A percentile compares a stretch with the other conserved stretches of the same genome.
These are phyloP conservation scores for Brachyopa scutellaris DNA, from an alignment of 2,888 invertebrate species.

Conservation along the genomic window DNA sequence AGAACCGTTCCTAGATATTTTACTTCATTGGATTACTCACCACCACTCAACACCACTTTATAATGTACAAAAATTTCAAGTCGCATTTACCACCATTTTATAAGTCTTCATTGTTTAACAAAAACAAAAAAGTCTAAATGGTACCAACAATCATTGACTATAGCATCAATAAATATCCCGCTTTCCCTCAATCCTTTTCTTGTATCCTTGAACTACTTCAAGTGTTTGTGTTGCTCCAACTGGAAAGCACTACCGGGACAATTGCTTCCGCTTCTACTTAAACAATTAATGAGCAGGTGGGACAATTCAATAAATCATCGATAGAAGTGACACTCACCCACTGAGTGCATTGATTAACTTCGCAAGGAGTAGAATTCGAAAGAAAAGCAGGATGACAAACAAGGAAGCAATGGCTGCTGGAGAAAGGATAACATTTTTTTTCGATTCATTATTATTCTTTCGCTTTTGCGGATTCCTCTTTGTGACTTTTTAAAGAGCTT, in stretches of 20 bases:
- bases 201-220: neutral
- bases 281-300: constrained; percentile 73
- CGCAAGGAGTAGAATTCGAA: neutral
- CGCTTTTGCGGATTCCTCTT: constrained; percentile 10
- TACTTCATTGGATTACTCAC: too few relatives aligned
- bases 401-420: neutral
- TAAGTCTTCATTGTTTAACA: too few relatives aligned
- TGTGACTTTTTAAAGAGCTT: neutral
- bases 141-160: too few relatives aligned
- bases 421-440: too few relatives aligned
- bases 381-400: constrained; percentile 14
- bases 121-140: too few relatives aligned
- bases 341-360: constrained; percentile 18
- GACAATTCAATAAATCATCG: constrained; percentile 72
- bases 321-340: constrained; percentile 52
- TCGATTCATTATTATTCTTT: constrained; percentile 20
- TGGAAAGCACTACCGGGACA: constrained; percentile 16
- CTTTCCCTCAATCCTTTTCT: neutral
- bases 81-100: too few relatives aligned
- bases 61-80: too few relatives aligned
- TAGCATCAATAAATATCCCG: neutral
- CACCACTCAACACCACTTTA: too few relatives aligned
- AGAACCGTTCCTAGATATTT: too few relatives aligned
- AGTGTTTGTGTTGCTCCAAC: constrained; percentile 11
- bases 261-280: constrained; percentile 46